These are phyloP conservation scores for Troglohyphantes excavatus DNA, from an alignment of 2,888 invertebrate species.

Conservation along the genomic window DNA sequence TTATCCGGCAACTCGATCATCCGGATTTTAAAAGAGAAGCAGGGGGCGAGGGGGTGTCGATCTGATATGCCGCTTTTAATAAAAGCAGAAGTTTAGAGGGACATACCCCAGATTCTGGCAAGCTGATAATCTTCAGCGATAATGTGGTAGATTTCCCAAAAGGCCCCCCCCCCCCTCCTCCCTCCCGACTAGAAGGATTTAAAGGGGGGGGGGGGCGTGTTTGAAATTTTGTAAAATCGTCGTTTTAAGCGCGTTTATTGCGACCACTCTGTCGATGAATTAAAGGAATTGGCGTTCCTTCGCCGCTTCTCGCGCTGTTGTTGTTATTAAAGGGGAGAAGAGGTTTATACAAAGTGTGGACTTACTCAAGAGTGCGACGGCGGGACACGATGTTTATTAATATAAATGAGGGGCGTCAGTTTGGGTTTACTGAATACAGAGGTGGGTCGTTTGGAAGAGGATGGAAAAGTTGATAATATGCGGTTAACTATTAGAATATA, in stretches of 20 bases:
- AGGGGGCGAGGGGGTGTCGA: slow-evolving; percentile 10
- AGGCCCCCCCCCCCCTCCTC: neutral
- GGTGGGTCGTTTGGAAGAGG: too few relatives aligned
- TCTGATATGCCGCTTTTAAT: slow-evolving; percentile 75
- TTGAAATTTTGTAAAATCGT: slow-evolving; percentile 57
- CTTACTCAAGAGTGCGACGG: slow-evolving; percentile 22
- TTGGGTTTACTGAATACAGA: neutral
- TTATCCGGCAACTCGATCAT: slow-evolving; percentile 69
- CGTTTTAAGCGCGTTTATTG: slow-evolving; percentile 45
- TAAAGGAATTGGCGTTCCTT: neutral
- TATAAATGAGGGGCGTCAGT: slow-evolving; percentile 23
- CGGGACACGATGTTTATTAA: slow-evolving; percentile 50
- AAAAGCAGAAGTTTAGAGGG: slow-evolving; percentile 72
- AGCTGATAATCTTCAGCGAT: slow-evolving; percentile 70
- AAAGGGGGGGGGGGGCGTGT: slow-evolving; percentile 54
- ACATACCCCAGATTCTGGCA: slow-evolving; percentile 70
- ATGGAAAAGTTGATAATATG: too few relatives aligned
- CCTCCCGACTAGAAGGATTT: too few relatives aligned
- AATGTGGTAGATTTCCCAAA: slow-evolving; percentile 65
- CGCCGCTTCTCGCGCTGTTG: neutral
- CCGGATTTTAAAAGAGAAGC: slow-evolving; percentile 58
- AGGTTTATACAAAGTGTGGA: slow-evolving; percentile 46
- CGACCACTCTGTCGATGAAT: neutral
- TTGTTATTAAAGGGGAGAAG: neutral
- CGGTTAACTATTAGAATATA: too few relatives aligned